Conservation (phyloP, 1,140 invertebrate species). For the Drosophila repleta region DNA sequence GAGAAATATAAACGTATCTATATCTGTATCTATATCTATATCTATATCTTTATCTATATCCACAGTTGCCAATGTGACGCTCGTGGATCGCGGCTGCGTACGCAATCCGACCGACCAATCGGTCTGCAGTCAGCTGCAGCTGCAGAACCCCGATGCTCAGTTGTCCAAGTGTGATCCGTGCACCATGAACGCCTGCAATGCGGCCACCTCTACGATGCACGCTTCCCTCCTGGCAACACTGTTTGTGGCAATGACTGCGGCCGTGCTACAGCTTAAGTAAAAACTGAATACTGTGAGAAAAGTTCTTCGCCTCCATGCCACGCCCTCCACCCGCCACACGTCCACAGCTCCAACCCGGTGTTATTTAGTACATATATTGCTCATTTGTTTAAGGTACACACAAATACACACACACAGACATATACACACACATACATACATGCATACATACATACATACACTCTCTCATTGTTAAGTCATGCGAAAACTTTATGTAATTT, state of each 20-base stretch:
- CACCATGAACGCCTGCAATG: constrained; percentile 69
- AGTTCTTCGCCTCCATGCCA: neutral
- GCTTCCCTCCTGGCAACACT: constrained; percentile 54
- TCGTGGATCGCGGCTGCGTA: constrained; percentile 66
- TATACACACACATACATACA: constrained; percentile 4
- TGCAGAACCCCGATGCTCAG: constrained; percentile 32
- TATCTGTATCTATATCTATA: no score
- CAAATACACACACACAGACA: constrained; percentile 7
- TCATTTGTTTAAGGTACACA: constrained; percentile 49
- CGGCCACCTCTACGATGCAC: constrained; percentile 40
- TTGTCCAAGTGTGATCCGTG: constrained; percentile 64
- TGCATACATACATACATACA: neutral
- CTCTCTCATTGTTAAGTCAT: constrained; percentile 43
- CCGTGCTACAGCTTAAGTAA: constrained; percentile 55
- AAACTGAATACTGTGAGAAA: neutral
- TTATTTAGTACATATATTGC: constrained; percentile 67
- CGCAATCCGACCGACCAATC: constrained; percentile 56
- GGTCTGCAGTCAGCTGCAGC: constrained; percentile 53
- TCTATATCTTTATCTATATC: no score
- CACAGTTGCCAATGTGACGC: constrained; percentile 49
- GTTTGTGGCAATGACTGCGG: constrained; percentile 57
- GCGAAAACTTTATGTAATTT: constrained; percentile 46
- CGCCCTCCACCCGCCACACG: neutral
- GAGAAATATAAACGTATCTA: no score
- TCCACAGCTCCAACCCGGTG: constrained; percentile 64